A percentile compares a stretch with the other conserved stretches of the same genome.
phyloP scores from a whole-genome alignment of 2,888 invertebrate species.

The Diploptera punctata region DNA sequence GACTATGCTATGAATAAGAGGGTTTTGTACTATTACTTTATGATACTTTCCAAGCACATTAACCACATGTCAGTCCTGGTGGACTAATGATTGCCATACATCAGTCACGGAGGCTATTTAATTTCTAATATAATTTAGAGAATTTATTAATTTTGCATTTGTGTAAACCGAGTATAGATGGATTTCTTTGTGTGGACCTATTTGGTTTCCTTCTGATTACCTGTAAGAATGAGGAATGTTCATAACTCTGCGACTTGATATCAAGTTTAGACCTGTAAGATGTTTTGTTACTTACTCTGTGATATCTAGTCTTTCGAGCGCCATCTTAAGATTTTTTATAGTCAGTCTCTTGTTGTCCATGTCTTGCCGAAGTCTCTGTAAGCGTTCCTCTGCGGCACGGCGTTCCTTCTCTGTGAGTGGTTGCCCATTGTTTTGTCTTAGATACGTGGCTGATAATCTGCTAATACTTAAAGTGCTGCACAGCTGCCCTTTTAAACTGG shows the following conservation, averaged over 20 bases:
- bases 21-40: no score
- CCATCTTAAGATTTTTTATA: slow-evolving; percentile 81
- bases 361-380: slow-evolving; percentile 68
- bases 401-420: slow-evolving; percentile 62
- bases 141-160: no score
- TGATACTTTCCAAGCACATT: no score
- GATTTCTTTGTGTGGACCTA: no score
- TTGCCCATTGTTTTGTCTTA: slow-evolving; percentile 45
- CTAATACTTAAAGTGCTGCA: slow-evolving; percentile 64
- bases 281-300: slow-evolving; percentile 73
- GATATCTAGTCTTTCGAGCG: slow-evolving; percentile 82
- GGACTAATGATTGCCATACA: no score
- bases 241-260: background rate
- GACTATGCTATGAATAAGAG: no score
- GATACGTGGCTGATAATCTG: slow-evolving; percentile 47
- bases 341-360: slow-evolving; percentile 79
- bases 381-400: slow-evolving; percentile 65
- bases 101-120: no score
- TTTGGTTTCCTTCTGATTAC: background rate
- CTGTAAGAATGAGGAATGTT: background rate
- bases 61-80: no score
- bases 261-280: background rate
- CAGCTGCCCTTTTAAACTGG: slow-evolving; percentile 69
- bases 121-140: no score
- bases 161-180: no score